phyloP scores from a whole-genome alignment of 1,140 invertebrate genomes.

The Drosophila athabasca region DNA sequence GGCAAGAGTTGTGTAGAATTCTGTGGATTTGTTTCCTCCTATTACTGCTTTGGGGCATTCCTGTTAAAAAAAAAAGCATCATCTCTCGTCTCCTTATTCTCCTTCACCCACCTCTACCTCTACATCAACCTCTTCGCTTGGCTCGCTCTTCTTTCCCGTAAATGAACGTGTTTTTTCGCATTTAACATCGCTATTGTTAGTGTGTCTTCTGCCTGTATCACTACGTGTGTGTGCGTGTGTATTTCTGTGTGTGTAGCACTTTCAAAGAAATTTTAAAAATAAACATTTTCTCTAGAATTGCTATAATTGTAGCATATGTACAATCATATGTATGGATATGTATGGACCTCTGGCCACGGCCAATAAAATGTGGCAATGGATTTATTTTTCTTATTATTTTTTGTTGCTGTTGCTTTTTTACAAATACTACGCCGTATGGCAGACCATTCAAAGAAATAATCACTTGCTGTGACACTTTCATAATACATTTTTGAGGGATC shows the following conservation, averaged over 20 bases:
- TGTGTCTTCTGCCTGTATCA: background rate
- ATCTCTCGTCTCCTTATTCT: conserved; percentile 1
- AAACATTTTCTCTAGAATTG: conserved; percentile 72
- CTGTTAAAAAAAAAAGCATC: conserved; percentile 6
- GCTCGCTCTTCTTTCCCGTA: conserved; percentile 16
- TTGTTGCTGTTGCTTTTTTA: background rate
- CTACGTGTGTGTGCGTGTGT: conserved; percentile 2
- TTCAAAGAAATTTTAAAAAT: conserved; percentile 75
- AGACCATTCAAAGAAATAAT: conserved; percentile 20
- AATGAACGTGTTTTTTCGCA: conserved; percentile 44
- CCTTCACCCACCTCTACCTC: conserved; percentile 5
- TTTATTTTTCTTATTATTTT: background rate
- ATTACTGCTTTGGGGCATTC: conserved; percentile 42
- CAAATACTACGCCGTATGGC: background rate
- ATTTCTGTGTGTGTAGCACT: conserved; percentile 24
- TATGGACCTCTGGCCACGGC: conserved; percentile 10
- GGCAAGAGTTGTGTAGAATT: conserved; percentile 26
- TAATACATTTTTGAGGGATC: no score
- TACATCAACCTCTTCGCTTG: no score
- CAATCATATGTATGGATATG: conserved; percentile 7
- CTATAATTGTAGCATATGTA: conserved; percentile 9
- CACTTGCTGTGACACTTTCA: no score
- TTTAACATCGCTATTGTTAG: background rate
- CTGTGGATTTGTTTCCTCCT: conserved; percentile 34
- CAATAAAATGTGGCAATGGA: no score